Percentiles rank a stretch among this genome's conserved stretches.
Conservation (phyloP, 1,140 invertebrate species). For the Phymorhynchus buccinoides region DNA sequence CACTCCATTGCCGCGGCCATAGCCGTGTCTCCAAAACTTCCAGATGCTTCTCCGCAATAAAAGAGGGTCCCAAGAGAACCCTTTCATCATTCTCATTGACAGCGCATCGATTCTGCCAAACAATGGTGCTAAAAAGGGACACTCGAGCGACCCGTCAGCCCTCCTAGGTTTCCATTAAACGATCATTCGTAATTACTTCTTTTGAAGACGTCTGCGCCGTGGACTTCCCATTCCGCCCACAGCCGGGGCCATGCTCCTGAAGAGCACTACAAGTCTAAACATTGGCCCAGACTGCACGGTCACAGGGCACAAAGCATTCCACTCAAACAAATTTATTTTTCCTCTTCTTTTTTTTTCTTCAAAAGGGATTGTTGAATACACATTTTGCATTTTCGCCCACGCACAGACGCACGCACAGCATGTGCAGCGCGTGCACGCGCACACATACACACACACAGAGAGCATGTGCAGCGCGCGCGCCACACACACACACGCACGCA, state of each 20-base stretch:
- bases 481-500: neutral
- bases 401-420: neutral
- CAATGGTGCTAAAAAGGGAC: neutral
- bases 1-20: too few relatives aligned
- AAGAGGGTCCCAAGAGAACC: too few relatives aligned
- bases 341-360: neutral
- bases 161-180: neutral
- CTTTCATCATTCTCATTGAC: neutral
- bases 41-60: too few relatives aligned
- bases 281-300: neutral
- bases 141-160: neutral
- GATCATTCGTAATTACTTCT: conserved; percentile 6
- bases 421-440: too few relatives aligned
- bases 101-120: neutral
- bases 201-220: neutral
- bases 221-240: neutral
- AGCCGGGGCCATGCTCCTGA: neutral
- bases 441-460: neutral
- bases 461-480: too few relatives aligned
- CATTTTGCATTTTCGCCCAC: conserved; percentile 7
- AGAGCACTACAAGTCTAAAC: conserved; percentile 6
- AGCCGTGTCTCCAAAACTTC: too few relatives aligned
- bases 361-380: neutral
- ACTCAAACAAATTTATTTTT: neutral
- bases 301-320: neutral